Evolutionary conservation across 1,140 invertebrate species (phyloP).

Genomic region (Caenorhabditis inopinata): DNA sequence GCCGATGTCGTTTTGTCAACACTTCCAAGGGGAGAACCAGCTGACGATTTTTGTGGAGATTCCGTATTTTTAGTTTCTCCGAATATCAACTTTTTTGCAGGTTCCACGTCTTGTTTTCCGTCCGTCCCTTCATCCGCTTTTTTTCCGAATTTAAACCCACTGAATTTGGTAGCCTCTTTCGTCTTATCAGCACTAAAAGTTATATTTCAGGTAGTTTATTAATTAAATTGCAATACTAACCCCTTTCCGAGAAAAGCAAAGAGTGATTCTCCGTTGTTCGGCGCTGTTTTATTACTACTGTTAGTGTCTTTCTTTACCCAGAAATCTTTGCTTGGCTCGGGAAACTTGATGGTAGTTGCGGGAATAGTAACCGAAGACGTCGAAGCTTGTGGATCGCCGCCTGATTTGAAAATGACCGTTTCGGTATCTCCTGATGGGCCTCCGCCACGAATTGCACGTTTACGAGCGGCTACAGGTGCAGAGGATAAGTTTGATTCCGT

Average conservation of each 20-base stretch:
- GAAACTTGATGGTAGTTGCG: constrained; percentile 6
- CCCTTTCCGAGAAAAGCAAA: background rate
- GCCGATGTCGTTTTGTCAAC: background rate
- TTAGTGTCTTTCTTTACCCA: constrained; percentile 11
- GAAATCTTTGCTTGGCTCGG: constrained; percentile 21
- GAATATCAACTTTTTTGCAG: background rate
- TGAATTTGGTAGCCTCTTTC: background rate
- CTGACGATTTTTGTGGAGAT: background rate
- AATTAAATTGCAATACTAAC: background rate
- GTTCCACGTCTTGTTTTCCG: no score
- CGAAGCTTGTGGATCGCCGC: background rate
- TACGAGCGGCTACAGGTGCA: background rate
- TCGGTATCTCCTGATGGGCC: constrained; percentile 2
- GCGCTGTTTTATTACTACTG: background rate
- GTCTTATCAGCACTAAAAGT: background rate
- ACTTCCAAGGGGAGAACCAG: background rate
- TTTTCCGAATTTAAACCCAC: background rate
- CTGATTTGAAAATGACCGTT: background rate
- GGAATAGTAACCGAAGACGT: background rate
- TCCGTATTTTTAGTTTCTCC: no score
- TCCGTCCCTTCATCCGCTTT: background rate
- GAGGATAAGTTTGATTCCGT: background rate
- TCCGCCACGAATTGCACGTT: constrained; percentile 32
- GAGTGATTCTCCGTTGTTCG: background rate
- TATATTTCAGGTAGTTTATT: background rate